These are phyloP conservation scores for Poecile montanus DNA, from an alignment of 2,797 vertebrate species.

Conservation along the genomic window DNA sequence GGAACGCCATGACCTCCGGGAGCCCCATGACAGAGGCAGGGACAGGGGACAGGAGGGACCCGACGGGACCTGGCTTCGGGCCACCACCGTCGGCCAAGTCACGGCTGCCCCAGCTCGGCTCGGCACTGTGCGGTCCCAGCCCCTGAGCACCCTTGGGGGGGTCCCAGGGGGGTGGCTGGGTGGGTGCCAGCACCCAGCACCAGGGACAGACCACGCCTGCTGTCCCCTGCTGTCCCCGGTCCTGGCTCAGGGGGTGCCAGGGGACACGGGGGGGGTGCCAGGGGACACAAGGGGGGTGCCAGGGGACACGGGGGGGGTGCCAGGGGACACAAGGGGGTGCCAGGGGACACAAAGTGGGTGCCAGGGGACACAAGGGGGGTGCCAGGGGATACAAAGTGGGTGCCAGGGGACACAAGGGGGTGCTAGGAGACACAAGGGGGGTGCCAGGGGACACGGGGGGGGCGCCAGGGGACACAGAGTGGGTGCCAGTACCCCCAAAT, in stretches of 20 bases:
- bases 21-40: background rate
- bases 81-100: background rate
- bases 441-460: background rate
- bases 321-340: background rate
- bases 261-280: too few relatives aligned
- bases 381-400: too few relatives aligned
- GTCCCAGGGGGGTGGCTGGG: background rate
- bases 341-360: background rate
- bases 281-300: background rate
- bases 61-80: rapidly evolving
- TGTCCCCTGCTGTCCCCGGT: background rate
- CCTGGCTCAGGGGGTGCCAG: too few relatives aligned
- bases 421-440: background rate
- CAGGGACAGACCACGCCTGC: background rate
- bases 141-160: background rate
- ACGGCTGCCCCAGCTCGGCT: background rate
- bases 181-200: background rate
- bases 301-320: background rate
- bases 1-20: background rate
- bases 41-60: background rate
- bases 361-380: too few relatives aligned
- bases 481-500: background rate
- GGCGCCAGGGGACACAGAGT: background rate
- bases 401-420: background rate
- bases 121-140: background rate